Evolutionary conservation across 2,888 invertebrate genomes (phyloP).

Genomic region (Phengaris arion): DNA sequence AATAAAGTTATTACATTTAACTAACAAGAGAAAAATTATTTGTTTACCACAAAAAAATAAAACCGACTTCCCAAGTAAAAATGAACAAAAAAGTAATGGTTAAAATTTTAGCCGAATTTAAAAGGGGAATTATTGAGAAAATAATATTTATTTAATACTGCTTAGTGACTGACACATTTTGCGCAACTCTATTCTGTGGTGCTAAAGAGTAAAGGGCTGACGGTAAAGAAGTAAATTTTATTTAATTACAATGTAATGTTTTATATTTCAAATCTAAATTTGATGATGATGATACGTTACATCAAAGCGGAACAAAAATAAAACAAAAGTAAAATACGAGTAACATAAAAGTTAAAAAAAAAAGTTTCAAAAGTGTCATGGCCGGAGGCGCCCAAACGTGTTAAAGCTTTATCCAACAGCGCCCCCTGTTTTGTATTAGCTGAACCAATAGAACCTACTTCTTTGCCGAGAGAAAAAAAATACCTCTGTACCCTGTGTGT

Average conservation of each 20-base stretch:
- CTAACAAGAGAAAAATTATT: too few species aligned
- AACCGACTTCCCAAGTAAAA: too few species aligned
- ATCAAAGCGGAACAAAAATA: constrained; percentile 7
- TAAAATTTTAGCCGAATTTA: too few species aligned
- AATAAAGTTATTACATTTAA: too few species aligned
- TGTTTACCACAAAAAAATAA: too few species aligned
- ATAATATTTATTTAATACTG: too few species aligned
- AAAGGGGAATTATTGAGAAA: too few species aligned
- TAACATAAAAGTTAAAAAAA: constrained; percentile 21
- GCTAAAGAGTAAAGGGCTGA: too few species aligned
- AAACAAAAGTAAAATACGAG: constrained; percentile 18
- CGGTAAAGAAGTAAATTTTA: background rate
- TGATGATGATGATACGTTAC: constrained; percentile 10
- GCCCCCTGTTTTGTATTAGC: constrained; percentile 17
- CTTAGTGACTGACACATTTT: too few species aligned
- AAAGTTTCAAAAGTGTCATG: constrained; percentile 17
- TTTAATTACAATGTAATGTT: background rate
- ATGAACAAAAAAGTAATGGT: too few species aligned
- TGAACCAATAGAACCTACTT: background rate
- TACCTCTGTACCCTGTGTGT: background rate
- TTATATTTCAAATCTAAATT: background rate
- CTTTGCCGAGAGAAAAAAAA: constrained; percentile 3
- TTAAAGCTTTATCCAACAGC: constrained; percentile 18
- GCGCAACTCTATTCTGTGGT: too few species aligned
- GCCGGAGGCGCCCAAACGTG: background rate